Evolutionary conservation across 1,140 invertebrate genomes (phyloP).

Genomic region (Drosophila kohkoa): DNA sequence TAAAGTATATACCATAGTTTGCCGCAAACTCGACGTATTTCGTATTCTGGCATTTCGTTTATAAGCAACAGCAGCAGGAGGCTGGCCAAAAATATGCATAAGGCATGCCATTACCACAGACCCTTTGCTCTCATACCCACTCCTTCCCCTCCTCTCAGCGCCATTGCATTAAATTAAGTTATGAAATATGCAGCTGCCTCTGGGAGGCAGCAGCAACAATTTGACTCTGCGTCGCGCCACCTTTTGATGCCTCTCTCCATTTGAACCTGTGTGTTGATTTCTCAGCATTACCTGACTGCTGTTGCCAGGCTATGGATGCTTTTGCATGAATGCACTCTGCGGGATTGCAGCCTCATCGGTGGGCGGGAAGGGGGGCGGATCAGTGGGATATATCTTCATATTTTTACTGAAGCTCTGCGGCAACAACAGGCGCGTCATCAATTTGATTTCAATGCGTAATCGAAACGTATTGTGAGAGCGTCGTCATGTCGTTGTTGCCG

Average conservation of each 20-base stretch:
- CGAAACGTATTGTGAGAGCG: slow-evolving; percentile 73
- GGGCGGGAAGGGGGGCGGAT: neutral
- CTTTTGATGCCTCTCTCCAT: neutral
- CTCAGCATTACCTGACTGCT: slow-evolving; percentile 34
- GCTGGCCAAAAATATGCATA: slow-evolving; percentile 37
- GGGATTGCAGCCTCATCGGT: slow-evolving; percentile 45
- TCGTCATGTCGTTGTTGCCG: slow-evolving; percentile 16
- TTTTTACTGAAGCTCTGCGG: slow-evolving; percentile 23
- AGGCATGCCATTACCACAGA: slow-evolving; percentile 22
- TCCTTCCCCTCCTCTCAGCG: too few species aligned
- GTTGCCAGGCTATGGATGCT: slow-evolving; percentile 41
- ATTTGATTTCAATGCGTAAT: slow-evolving; percentile 81
- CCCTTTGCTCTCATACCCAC: neutral
- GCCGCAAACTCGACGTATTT: slow-evolving; percentile 1
- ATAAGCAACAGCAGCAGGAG: slow-evolving; percentile 12
- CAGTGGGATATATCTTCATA: slow-evolving; percentile 15
- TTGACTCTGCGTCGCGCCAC: neutral
- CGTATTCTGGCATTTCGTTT: slow-evolving; percentile 25
- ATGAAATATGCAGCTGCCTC: slow-evolving; percentile 60
- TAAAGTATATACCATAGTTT: slow-evolving; percentile 8
- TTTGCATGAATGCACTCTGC: slow-evolving; percentile 74
- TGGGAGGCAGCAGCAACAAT: slow-evolving; percentile 18
- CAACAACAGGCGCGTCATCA: slow-evolving; percentile 66
- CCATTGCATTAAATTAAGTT: slow-evolving; percentile 76
- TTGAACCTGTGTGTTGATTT: slow-evolving; percentile 54